A percentile compares a stretch with the other conserved stretches of the same genome.
phyloP scores from a whole-genome alignment of 2,113 vertebrate genomes.

The Microtus richardsoni region DNA sequence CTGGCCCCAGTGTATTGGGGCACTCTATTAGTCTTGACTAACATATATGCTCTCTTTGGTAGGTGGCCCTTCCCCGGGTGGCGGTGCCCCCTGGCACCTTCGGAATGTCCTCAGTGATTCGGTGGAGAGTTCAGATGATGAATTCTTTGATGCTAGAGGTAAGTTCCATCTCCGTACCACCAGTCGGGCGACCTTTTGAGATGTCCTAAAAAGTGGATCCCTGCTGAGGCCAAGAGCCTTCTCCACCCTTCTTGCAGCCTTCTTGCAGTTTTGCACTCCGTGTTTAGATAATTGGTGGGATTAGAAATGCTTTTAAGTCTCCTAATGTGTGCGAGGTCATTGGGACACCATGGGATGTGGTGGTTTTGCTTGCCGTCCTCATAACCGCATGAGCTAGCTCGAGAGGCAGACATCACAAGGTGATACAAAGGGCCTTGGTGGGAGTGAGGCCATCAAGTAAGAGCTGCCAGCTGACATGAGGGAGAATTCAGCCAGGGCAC shows the following conservation, averaged over 20 bases:
- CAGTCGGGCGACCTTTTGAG: background rate
- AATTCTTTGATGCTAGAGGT: conserved; percentile 99
- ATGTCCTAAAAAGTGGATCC: background rate
- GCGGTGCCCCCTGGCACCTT: conserved; percentile 91
- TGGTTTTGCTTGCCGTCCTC: background rate
- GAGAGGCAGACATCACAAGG: background rate
- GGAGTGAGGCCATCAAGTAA: background rate
- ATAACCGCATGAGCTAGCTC: background rate
- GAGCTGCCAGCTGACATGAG: background rate
- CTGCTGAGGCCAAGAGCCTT: background rate
- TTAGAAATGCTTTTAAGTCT: background rate
- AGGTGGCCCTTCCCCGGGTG: conserved; percentile 89
- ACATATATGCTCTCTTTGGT: conserved; percentile 68
- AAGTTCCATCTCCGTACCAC: conserved; percentile 72
- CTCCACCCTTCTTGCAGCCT: background rate
- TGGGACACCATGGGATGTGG: accelerated
- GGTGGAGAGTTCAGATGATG: conserved; percentile 97
- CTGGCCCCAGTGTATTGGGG: background rate
- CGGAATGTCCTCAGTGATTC: conserved; percentile 94
- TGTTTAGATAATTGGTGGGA: accelerated
- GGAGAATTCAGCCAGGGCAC: background rate
- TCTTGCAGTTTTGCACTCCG: background rate
- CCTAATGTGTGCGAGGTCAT: accelerated
- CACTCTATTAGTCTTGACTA: background rate
- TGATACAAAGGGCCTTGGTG: background rate